Percentiles rank a stretch among this genome's conserved stretches.
Conservation (phyloP, 2,888 invertebrate genomes). For the Ophion obscuratus region DNA sequence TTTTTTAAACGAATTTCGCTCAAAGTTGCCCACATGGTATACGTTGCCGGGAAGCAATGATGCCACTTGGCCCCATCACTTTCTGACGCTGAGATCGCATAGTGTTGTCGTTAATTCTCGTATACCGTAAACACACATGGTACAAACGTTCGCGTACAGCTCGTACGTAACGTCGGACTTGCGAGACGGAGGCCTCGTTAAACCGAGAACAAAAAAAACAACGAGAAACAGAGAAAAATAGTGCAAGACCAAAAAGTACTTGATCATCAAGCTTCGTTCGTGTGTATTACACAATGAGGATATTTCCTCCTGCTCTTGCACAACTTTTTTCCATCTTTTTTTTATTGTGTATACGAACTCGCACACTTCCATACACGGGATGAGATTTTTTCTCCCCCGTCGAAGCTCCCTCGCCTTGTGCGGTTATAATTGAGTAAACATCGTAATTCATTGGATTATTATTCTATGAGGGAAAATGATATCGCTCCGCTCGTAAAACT, state of each 20-base stretch:
- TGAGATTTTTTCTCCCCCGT: constrained; percentile 12
- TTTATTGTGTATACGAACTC: constrained; percentile 1
- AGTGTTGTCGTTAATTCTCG: constrained; percentile 37
- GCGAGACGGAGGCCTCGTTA: background rate
- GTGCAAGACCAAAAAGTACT: constrained; percentile 29
- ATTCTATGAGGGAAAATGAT: constrained; percentile 49
- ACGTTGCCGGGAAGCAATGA: constrained; percentile 35
- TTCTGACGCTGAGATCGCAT: constrained; percentile 33
- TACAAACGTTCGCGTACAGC: background rate
- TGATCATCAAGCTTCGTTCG: constrained; percentile 33
- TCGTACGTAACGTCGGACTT: constrained; percentile 27
- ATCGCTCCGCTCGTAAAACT: constrained; percentile 28
- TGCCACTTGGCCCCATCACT: constrained; percentile 21
- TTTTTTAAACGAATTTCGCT: background rate
- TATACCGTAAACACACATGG: constrained; percentile 51
- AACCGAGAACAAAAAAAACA: constrained; percentile 21
- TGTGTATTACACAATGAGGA: constrained; percentile 1
- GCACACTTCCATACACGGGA: background rate
- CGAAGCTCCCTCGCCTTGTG: background rate
- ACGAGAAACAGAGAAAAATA: background rate
- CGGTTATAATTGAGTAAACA: constrained; percentile 43
- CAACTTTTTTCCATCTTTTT: constrained; percentile 3
- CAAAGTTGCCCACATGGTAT: background rate
- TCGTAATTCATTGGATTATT: constrained; percentile 51
- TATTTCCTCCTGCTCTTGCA: background rate